Base-by-base conservation (phyloP, 2,888 invertebrate genomes). In the Flexamia atlantica region DNA sequence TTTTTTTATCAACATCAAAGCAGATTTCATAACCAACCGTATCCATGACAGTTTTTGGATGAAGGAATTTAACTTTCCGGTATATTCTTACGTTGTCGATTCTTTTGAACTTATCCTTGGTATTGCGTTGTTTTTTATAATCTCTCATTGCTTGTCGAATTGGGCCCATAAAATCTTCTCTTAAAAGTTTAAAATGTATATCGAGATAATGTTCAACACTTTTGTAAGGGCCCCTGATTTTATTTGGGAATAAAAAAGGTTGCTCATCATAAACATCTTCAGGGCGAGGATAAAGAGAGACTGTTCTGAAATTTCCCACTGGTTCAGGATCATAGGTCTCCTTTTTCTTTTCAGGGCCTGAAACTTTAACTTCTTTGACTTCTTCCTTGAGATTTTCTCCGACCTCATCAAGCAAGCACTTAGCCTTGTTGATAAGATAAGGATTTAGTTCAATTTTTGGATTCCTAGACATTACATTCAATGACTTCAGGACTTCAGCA, bases 111-210 rank as follows among this genome's bases (percentile, higher is more conserved):
- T 90, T 85, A 23, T 85, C 57, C 74, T 85, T 84, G 0, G 40
- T 20, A 25, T 74, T 83, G 1, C 40, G 25, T 40, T 70, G 72
- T 32, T 82, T 82, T 72, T 72, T 46, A 40, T 85, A 86, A n/a
- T 84, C 85, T 9, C 83, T 84, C 32, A 87, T 92, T 85, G 95
- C 95, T 88, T 94, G 92, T 50, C 95, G 90, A 32, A 97, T 89
- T 0, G 97, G 95, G 23, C 92, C 91, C 42, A 96, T 92, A 88
- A 95, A 96, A 90, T 97, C 97, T 90, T 97, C 96, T 40, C 96
- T 90, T 79, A 97, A 89, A 40, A 97, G 90, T 57, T 95, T 92
- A 88, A 96, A 96, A 87, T 97, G 97, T n/a, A 94, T 91, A 87
- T 95, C 95, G 28, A 97, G 90, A 89, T 97, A 97, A 88, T 96